Evolutionary conservation across 2,113 vertebrate species (phyloP).

Genomic region (Rostratula benghalensis): DNA sequence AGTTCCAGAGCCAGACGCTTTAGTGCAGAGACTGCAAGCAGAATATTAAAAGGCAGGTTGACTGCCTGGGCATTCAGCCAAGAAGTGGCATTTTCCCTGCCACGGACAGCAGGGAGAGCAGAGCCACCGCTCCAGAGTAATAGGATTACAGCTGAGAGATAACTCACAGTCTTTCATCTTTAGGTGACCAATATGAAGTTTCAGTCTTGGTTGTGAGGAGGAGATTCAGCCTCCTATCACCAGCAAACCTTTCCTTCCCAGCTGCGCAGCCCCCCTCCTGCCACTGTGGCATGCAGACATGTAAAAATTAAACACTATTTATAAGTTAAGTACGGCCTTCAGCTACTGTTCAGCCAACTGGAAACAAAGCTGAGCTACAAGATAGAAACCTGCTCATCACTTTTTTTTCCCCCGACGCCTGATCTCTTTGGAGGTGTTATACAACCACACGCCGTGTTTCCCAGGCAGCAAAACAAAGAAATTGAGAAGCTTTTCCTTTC

Average conservation of each 20-base stretch:
- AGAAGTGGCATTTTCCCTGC: neutral
- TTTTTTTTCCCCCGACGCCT: neutral
- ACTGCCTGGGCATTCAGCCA: constrained; percentile 34
- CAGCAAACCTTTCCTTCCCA: neutral
- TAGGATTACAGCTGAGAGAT: constrained; percentile 53
- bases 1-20: neutral
- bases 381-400: neutral
- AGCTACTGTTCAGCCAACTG: neutral
- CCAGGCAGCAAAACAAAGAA: constrained; percentile 38
- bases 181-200: constrained; percentile 24
- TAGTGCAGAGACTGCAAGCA: neutral
- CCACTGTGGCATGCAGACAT: neutral
- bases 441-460: neutral
- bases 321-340: neutral
- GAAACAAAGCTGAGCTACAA: neutral
- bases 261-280: neutral
- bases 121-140: neutral
- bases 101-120: constrained; percentile 28
- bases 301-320: neutral
- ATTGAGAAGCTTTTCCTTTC: constrained; percentile 17
- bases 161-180: constrained; percentile 38
- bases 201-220: neutral
- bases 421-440: neutral
- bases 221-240: neutral
- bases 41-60: constrained; percentile 40